phyloP scores from a whole-genome alignment of 2,113 vertebrate species.

The Malaclemys terrapin region DNA sequence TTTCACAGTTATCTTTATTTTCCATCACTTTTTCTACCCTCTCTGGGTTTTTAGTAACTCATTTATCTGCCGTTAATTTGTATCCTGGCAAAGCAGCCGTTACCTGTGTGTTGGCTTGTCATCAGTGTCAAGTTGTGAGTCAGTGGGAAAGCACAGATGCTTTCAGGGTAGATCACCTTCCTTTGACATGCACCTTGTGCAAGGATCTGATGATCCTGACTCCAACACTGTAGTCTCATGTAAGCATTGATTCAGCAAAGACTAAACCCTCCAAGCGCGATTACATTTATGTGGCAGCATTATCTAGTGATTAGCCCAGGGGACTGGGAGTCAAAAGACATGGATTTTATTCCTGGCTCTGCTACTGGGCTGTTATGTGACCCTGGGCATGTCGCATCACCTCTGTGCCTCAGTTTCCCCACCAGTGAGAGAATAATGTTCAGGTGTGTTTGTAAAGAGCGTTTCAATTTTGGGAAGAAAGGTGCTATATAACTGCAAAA shows the following conservation, averaged over 20 bases:
- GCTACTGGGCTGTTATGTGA: neutral
- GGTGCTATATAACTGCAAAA: neutral
- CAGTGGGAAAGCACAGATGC: neutral
- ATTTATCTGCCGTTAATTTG: neutral
- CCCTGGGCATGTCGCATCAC: neutral
- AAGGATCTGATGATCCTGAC: neutral
- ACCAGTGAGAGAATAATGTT: accelerated
- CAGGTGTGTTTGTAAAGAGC: accelerated
- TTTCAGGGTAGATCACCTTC: neutral
- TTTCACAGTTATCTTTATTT: neutral
- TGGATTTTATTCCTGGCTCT: neutral
- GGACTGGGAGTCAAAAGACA: neutral
- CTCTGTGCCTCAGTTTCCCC: neutral
- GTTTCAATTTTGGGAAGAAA: neutral
- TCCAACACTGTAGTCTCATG: neutral
- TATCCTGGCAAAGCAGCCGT: neutral
- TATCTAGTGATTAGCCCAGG: neutral
- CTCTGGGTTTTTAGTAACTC: neutral
- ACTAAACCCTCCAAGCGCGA: neutral
- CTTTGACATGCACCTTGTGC: accelerated
- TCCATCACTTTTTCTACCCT: neutral
- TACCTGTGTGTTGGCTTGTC: neutral
- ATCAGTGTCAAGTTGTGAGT: neutral
- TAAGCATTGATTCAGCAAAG: neutral
- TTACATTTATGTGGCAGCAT: neutral